Conservation (phyloP, 2,888 invertebrate species). For the Epirrhoe alternata region DNA sequence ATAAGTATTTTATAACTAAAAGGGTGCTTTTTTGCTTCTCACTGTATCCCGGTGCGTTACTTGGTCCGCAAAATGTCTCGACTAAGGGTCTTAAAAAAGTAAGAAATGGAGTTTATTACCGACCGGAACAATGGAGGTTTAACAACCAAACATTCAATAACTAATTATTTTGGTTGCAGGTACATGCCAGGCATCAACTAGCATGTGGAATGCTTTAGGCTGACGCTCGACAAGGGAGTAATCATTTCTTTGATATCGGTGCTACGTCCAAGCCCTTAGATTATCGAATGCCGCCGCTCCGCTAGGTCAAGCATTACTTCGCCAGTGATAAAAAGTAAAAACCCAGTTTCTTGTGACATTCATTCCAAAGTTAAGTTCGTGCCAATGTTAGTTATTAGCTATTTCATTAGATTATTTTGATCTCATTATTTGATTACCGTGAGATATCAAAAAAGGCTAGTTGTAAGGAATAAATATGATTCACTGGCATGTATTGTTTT, state of each 20-base stretch:
- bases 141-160: neutral
- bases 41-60: too few relatives aligned
- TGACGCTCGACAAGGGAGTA: constrained; percentile 1
- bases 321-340: neutral
- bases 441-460: neutral
- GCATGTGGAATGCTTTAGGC: neutral
- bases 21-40: too few relatives aligned
- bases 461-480: constrained; percentile 13
- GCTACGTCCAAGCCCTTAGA: neutral
- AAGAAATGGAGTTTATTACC: neutral
- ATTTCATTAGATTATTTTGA: constrained; percentile 28
- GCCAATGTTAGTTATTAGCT: constrained; percentile 19
- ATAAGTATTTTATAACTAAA: too few relatives aligned
- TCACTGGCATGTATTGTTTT: constrained; percentile 2
- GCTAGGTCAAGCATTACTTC: neutral
- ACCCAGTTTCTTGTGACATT: neutral
- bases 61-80: too few relatives aligned
- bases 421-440: constrained; percentile 29
- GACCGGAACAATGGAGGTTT: neutral
- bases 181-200: constrained; percentile 47
- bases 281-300: too few relatives aligned
- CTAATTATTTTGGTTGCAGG: constrained; percentile 47
- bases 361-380: constrained; percentile 10
- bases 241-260: neutral
- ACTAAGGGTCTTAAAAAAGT: too few relatives aligned